These are phyloP conservation scores for Botia almorhae DNA, from an alignment of 2,797 vertebrate genomes.

Conservation along the genomic window DNA sequence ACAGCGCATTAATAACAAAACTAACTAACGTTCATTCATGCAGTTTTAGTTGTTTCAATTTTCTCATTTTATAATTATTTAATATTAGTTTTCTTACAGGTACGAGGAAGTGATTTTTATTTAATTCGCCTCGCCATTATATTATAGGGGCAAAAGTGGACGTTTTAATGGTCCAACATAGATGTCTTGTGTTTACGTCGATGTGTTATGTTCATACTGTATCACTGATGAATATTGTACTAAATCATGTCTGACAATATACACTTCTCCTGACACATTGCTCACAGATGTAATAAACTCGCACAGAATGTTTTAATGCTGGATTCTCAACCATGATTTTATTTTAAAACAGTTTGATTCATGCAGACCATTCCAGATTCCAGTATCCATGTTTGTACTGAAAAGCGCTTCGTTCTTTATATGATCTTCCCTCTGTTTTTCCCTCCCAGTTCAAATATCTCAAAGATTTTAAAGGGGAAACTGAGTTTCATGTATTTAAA, in stretches of 20 bases:
- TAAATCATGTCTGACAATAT: conserved; percentile 77
- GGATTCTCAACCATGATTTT: conserved; percentile 39
- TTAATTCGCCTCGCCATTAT: conserved; percentile 63
- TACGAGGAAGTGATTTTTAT: conserved; percentile 70
- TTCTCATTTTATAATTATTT: conserved; percentile 69
- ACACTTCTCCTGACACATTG: conserved; percentile 62
- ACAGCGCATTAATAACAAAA: conserved; percentile 72
- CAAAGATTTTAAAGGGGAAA: neutral
- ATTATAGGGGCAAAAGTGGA: conserved; percentile 76
- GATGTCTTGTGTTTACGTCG: conserved; percentile 88
- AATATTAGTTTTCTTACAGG: conserved; percentile 80
- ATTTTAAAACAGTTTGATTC: conserved; percentile 1
- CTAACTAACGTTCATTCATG: conserved; percentile 66
- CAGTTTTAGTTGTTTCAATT: conserved; percentile 65
- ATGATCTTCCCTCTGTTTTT: conserved; percentile 12
- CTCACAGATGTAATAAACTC: conserved; percentile 59
- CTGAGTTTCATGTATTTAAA: conserved; percentile 19
- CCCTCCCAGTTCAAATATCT: conserved; percentile 14
- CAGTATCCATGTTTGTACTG: conserved; percentile 34
- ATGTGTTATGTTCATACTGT: conserved; percentile 88
- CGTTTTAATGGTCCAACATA: conserved; percentile 83
- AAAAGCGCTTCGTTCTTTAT: conserved; percentile 36
- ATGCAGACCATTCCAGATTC: conserved; percentile 52
- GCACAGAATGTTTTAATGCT: conserved; percentile 52
- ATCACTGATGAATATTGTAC: conserved; percentile 88